phyloP scores from a whole-genome alignment of 2,888 invertebrate genomes.

The Troilus luridus region DNA sequence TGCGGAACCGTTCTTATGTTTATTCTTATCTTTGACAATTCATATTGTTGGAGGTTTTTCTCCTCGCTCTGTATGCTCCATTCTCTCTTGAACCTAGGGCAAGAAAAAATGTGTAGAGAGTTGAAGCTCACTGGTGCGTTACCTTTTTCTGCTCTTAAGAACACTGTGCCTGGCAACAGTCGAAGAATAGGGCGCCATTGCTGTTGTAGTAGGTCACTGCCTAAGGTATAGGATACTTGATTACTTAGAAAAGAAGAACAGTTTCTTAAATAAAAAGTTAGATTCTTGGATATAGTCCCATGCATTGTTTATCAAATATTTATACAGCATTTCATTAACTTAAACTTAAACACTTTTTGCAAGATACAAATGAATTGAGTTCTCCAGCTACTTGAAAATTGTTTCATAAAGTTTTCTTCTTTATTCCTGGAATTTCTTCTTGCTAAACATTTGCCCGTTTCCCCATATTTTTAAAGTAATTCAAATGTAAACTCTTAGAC shows the following conservation, averaged over 20 bases:
- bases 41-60: not conserved
- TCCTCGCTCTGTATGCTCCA: not conserved
- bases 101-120: constrained; percentile 19
- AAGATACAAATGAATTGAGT: too few relatives aligned
- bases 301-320: too few relatives aligned
- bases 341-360: too few relatives aligned
- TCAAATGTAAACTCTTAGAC: too few relatives aligned
- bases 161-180: not conserved
- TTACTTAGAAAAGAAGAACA: not conserved
- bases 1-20: not conserved
- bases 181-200: not conserved
- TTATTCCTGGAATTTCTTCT: too few relatives aligned
- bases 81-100: constrained; percentile 21
- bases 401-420: too few relatives aligned
- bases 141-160: constrained; percentile 31
- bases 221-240: not conserved
- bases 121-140: constrained; percentile 19
- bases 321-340: too few relatives aligned
- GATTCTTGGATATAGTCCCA: too few relatives aligned
- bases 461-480: too few relatives aligned
- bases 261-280: not conserved
- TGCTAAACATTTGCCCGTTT: too few relatives aligned
- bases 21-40: not conserved
- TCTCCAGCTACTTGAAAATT: too few relatives aligned
- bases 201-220: not conserved